phyloP scores from a whole-genome alignment of 2,797 vertebrate genomes.

The Muraenolepis orangiensis region DNA sequence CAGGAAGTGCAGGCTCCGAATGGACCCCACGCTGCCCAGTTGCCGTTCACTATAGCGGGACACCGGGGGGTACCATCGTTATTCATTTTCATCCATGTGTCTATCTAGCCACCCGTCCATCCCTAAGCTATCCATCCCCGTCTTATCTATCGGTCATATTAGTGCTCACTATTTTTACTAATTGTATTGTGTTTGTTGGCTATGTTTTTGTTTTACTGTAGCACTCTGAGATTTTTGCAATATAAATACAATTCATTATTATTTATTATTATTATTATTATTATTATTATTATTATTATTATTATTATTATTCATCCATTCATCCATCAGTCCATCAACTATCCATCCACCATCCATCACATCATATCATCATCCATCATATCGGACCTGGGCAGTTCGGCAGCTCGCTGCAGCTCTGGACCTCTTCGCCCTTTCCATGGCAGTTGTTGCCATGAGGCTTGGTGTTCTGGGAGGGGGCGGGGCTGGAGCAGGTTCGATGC shows the following conservation, averaged over 20 bases:
- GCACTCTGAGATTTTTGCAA: no score
- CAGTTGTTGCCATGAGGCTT: not conserved
- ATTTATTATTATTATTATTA: no score
- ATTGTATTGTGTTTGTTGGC: no score
- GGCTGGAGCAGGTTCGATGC: not conserved
- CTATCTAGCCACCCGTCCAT: not conserved
- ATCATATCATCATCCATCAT: not conserved
- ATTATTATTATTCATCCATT: no score
- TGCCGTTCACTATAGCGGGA: slow-evolving; percentile 50
- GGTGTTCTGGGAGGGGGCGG: not conserved
- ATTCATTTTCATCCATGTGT: slow-evolving; percentile 5
- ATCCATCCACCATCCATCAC: not conserved
- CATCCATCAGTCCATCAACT: not conserved
- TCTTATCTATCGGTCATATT: no score
- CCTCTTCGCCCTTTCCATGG: not conserved
- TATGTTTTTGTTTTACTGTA: no score
- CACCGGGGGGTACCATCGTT: not conserved
- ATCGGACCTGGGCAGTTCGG: slow-evolving; percentile 9
- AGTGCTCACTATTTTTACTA: no score
- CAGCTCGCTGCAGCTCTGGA: not conserved
- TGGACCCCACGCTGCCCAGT: slow-evolving; percentile 56
- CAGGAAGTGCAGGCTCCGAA: slow-evolving; percentile 40
- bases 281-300: no score
- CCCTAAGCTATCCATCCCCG: not conserved
- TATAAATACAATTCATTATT: no score